Base-by-base conservation (phyloP, 2,113 vertebrate genomes). In the Acrocephalus arundinaceus region DNA sequence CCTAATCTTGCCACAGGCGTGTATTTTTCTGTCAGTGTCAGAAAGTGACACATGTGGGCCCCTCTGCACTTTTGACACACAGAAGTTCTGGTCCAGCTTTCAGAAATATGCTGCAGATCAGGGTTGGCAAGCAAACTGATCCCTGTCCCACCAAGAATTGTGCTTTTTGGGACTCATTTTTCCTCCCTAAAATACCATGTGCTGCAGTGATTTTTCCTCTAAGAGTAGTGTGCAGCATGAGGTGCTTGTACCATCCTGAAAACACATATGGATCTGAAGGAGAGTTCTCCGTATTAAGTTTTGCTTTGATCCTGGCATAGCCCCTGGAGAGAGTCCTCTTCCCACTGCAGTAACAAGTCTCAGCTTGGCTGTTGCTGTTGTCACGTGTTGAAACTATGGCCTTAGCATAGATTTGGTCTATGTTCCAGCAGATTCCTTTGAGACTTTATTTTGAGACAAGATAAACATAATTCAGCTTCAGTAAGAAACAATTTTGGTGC, bases 21-120 rank as follows among this genome's bases (percentile, higher is more conserved):
- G 3, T 65, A 11, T 70, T 68, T 87, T 51, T 39, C 27, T 9
- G 41, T 43, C 66, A 21, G 21, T 2, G 1, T 43, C 21, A 58
- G 19, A 15, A 18, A n/a, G 10, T 2, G 3, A 71, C 1, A 4
- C 0, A 0, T 37, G 10, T 25, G 52, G 25, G 21, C 87, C 9
- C 2, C n/a, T 48, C 33, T 35, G 55, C 59, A 76, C 28, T 7
- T 59, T 15, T 6, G 9, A 46, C 30, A 39, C 0, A 2, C 30
- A 10, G 11, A 72, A 85, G 55, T 39, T 89, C 18, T 15, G 25
- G 43, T 62, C 59, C 27, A 49, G 9, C 61, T 71, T 70, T 43
- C 19, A 87, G 61, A 71, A 75, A 8, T 66, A 30, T 2, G 8
- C 20, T 41, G 39, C 24, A 58, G 59, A 9, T 70, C 49, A 51